Conservation (phyloP, 2,797 vertebrate genomes). For the Rhinichthys osculus region DNA sequence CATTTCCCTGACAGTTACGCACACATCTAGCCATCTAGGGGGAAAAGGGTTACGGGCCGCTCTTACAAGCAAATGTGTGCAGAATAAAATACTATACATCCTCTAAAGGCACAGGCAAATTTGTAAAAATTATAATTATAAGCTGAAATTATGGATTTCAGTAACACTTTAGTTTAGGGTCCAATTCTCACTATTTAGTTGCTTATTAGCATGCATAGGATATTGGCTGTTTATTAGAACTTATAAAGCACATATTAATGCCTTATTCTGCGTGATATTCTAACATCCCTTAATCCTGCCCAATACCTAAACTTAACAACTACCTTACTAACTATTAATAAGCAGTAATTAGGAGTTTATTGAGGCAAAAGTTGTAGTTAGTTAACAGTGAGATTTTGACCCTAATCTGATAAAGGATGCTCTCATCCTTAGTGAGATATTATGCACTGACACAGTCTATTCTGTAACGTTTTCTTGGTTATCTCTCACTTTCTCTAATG, state of each 20-base stretch:
- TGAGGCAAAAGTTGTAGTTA: too few species aligned
- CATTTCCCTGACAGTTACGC: conserved; percentile 56
- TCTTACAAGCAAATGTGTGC: conserved; percentile 42
- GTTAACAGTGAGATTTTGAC: too few species aligned
- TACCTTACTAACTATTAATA: too few species aligned
- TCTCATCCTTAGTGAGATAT: conserved; percentile 7
- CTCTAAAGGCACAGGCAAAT: conserved; percentile 2
- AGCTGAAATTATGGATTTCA: background rate
- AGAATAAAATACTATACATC: background rate
- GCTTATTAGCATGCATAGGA: too few species aligned
- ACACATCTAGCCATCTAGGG: conserved; percentile 14
- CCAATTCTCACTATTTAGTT: too few species aligned
- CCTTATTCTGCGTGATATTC: too few species aligned
- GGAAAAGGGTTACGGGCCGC: conserved; percentile 49
- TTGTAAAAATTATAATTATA: background rate
- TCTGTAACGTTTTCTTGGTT: conserved; percentile 23
- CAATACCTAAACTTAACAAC: too few species aligned
- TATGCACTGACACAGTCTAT: background rate
- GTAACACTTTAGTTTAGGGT: too few species aligned
- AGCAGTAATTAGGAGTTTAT: too few species aligned
- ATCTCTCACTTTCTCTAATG: conserved; percentile 17
- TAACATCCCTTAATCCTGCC: too few species aligned
- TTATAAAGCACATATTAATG: too few species aligned
- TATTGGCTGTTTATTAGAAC: too few species aligned
- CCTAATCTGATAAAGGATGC: background rate